Evolutionary conservation across 1,140 invertebrate genomes (phyloP).

Genomic region (Pseudomyrmex sp.): DNA sequence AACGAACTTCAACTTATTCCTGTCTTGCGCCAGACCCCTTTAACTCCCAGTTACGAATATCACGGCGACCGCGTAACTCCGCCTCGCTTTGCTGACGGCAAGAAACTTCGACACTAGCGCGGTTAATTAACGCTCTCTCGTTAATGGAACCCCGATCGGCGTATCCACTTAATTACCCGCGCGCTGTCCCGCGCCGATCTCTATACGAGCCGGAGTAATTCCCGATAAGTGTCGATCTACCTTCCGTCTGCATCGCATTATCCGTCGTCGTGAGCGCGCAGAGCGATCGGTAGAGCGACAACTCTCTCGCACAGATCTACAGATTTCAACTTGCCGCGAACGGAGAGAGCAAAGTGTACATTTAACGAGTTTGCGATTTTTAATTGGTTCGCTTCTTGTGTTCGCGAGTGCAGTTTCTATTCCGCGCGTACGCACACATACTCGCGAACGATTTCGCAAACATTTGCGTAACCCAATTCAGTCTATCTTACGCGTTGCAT

Average conservation of each 20-base stretch:
- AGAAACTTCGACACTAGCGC: conserved; percentile 52
- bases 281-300: conserved; percentile 10
- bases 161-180: conserved; percentile 57
- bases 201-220: conserved; percentile 31
- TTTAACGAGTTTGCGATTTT: neutral
- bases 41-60: conserved; percentile 45
- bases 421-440: neutral
- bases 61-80: conserved; percentile 42
- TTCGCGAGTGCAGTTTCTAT: neutral
- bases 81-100: conserved; percentile 34
- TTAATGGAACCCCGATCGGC: conserved; percentile 56
- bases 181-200: conserved; percentile 26
- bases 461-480: neutral
- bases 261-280: neutral
- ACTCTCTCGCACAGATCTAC: conserved; percentile 2
- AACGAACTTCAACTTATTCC: conserved; percentile 36
- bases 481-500: neutral
- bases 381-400: neutral
- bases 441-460: neutral
- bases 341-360: neutral
- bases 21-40: conserved; percentile 29
- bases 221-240: conserved; percentile 41
- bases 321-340: conserved; percentile 19
- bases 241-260: conserved; percentile 42
- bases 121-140: conserved; percentile 60